These are phyloP conservation scores for Corythoichthys intestinalis DNA, from an alignment of 2,113 vertebrate species.

Conservation along the genomic window DNA sequence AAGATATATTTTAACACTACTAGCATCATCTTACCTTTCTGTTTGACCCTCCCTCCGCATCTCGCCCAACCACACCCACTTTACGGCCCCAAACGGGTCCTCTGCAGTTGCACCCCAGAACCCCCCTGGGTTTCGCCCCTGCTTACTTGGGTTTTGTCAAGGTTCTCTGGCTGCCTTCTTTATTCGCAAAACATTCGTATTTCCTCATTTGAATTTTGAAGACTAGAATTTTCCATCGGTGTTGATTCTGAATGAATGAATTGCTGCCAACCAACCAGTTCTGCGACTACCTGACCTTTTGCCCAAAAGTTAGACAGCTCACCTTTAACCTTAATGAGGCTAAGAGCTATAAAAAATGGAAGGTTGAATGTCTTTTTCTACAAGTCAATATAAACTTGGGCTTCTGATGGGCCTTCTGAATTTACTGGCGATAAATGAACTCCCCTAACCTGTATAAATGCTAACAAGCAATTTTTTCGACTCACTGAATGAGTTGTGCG, in stretches of 20 bases:
- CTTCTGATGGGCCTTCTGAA: background rate
- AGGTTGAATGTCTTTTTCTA: background rate
- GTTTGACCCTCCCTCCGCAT: too few relatives aligned
- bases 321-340: background rate
- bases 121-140: too few relatives aligned
- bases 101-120: too few relatives aligned
- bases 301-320: background rate
- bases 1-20: too few relatives aligned
- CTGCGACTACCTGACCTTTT: background rate
- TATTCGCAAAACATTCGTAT: background rate
- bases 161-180: background rate
- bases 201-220: background rate
- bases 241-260: background rate
- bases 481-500: background rate
- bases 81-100: too few relatives aligned
- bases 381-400: background rate
- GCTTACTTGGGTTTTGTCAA: too few relatives aligned
- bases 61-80: too few relatives aligned
- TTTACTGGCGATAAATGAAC: conserved; percentile 45
- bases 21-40: too few relatives aligned
- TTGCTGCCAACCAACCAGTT: background rate
- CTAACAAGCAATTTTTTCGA: background rate
- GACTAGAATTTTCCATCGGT: background rate
- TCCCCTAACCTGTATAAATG: background rate
- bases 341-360: background rate